Evolutionary conservation across 2,888 invertebrate species (phyloP), one percentile per base, ranked within the genome.

Genomic region (Thymelicus lineola): DNA sequence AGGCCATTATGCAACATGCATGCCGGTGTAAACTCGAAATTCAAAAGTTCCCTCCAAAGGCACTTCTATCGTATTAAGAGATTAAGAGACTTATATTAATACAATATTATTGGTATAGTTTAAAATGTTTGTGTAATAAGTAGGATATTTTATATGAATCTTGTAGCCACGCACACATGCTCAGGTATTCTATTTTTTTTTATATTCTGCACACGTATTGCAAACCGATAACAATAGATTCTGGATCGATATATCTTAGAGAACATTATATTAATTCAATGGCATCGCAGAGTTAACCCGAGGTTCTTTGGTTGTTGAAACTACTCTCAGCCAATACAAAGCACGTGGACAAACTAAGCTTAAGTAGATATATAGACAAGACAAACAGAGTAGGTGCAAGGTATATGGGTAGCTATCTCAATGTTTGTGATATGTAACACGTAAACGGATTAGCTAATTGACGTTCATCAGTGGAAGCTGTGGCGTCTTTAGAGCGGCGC

Each of bases 371-470:
- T 1, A 3, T 20, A 42, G 12, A 42, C 42, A 42, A 4, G 42
- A 42, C 42, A 20, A 20, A 20, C 28, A 28, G 28, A 28, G 42
- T 12, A 42, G 12, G 12, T 12, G 12, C 17, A 9, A 7, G 6
- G 17, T 14, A 10, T 46, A 61, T n/a, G 20, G 60, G 46, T 61
- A 61, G 59, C 17, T 42, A 20, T 20, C 60, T 60, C n/a, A 17
- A 42, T 17, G 9, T 9, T 1, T 17, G 17, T 14, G 20, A 42
- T 15, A 9, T 50, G 12, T 46, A 28, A 7, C 28, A 46, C 17
- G 45, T 61, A 61, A 61, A 61, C 17, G 60, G 60, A 61, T 45
- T 61, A 61, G 60, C 60, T 46, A 61, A 61, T 46, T 61, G 46
- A 20, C 45, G 45, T 50, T 17, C 17, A 7, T 50, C 48, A 7